Conservation (phyloP, 2,113 vertebrate genomes). For the Cnemophilus loriae region DNA sequence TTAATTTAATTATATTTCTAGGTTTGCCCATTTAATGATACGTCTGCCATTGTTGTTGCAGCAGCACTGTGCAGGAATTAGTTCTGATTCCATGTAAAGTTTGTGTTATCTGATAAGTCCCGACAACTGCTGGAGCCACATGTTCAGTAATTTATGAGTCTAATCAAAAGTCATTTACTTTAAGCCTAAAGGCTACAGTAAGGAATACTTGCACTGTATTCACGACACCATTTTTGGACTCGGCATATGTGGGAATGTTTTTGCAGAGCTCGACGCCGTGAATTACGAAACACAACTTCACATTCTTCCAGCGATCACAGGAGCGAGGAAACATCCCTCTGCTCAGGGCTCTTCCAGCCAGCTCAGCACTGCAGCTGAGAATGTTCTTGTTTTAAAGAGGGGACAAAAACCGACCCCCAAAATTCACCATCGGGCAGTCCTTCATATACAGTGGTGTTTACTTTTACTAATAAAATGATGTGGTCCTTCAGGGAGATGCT, state of each 20-base stretch:
- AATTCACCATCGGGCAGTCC: fast-evolving
- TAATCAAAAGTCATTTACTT: constrained; percentile 64
- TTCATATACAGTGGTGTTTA: not conserved
- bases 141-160: constrained; percentile 38
- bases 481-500: not conserved
- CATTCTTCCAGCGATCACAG: not conserved
- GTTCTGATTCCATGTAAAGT: constrained; percentile 62
- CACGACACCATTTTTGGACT: not conserved
- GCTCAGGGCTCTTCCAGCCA: not conserved
- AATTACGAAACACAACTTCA: not conserved
- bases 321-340: not conserved
- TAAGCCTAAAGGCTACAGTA: constrained; percentile 20
- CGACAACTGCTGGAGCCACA: constrained; percentile 21
- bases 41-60: constrained; percentile 69
- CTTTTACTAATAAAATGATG: not conserved
- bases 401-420: not conserved
- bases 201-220: not conserved
- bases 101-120: constrained; percentile 66
- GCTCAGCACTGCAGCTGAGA: not conserved
- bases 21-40: constrained; percentile 71
- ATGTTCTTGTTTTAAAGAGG: not conserved
- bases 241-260: not conserved
- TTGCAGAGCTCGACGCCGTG: not conserved
- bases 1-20: constrained; percentile 82
- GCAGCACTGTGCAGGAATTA: constrained; percentile 54